Base-by-base conservation (phyloP, 2,888 invertebrate genomes). In the Gasteruption jaculator region DNA sequence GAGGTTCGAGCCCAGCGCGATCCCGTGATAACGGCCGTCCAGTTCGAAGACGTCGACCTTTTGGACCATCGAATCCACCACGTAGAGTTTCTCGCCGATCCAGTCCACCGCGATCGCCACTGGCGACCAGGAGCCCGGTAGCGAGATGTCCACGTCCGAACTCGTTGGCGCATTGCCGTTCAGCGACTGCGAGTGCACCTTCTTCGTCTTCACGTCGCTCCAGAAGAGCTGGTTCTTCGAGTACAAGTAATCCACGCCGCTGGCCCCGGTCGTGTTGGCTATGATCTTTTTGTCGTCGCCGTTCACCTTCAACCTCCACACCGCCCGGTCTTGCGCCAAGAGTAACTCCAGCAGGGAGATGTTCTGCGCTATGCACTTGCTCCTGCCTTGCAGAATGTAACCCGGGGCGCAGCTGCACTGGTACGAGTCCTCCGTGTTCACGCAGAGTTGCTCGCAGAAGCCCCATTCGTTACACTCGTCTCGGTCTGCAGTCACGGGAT, bases 1-100 rank as follows among this genome's bases (percentile, higher is more conserved):
- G 5, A 97, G 75, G 65, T 95, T 94, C 34, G 91, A 88, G 12
- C 91, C 90, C 1, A 97, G 74, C 0, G 91, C 91, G 8, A 96
- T 89, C 0, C 92, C 92, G 65, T 96, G 91, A 75, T 84, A 85
- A 39, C 85, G 78, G 0, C 89, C 91, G 55, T 85, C 85, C 53
- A 94, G 74, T 68, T 93, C 92, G 64, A 94, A 91, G 1, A 97
- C 86, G 65, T 95, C 95, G 42, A 99, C 85, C 74, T 91, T 92
- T 68, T 93, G 91, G 0, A 93, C 93, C 15, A 92, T 79, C 14
- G 87, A 82, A 70, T 97, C 96, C 0, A 91, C 91, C 14, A 95
- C 90, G 72, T 96, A 97, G 6, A 99, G 77, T 68, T 95, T 96
- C 68, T 93, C 88, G 0, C 93, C 93, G 29, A 97, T 83, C 93